Evolutionary conservation across 2,113 vertebrate genomes (phyloP).

Genomic region (Poeciliopsis turrubarensis): DNA sequence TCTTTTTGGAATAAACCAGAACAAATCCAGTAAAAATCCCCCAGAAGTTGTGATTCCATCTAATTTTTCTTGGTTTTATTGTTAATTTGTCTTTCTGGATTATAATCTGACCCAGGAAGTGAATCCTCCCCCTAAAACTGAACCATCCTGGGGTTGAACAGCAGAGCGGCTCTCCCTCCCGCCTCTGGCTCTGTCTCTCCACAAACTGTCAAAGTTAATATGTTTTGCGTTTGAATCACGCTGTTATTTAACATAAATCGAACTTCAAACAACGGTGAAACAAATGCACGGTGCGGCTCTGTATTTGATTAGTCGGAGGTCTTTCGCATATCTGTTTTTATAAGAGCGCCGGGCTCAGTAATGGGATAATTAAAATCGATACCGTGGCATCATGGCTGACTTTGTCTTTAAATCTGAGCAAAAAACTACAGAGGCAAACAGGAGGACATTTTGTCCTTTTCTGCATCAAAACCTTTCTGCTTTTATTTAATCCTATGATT

Average conservation of each 20-base stretch:
- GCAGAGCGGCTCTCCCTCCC: not conserved
- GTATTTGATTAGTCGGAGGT: slow-evolving; percentile 67
- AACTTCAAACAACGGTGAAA: slow-evolving; percentile 73
- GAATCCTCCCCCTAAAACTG: not conserved
- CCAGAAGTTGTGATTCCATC: too few species aligned
- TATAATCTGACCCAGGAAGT: slow-evolving; percentile 9
- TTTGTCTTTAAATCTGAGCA: slow-evolving; percentile 51
- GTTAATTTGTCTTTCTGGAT: slow-evolving; percentile 2
- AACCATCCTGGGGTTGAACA: slow-evolving; percentile 9
- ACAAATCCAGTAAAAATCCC: too few species aligned
- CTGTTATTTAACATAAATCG: slow-evolving; percentile 72
- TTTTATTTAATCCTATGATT: slow-evolving; percentile 6
- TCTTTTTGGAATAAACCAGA: too few species aligned
- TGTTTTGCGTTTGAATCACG: slow-evolving; percentile 66
- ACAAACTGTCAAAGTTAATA: slow-evolving; percentile 48
- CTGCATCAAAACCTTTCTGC: not conserved
- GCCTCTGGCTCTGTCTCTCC: slow-evolving; percentile 2
- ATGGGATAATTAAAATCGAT: slow-evolving; percentile 76
- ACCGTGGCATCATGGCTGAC: slow-evolving; percentile 53
- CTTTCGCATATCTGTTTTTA: slow-evolving; percentile 73
- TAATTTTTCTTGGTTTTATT: not conserved
- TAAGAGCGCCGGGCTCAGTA: slow-evolving; percentile 65
- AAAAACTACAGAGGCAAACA: not conserved
- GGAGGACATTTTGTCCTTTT: not conserved
- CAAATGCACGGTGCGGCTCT: slow-evolving; percentile 52